Evolutionary conservation across 2,113 vertebrate genomes (phyloP), one percentile per base, ranked within the genome.

Genomic region (Lophotis ruficrista): DNA sequence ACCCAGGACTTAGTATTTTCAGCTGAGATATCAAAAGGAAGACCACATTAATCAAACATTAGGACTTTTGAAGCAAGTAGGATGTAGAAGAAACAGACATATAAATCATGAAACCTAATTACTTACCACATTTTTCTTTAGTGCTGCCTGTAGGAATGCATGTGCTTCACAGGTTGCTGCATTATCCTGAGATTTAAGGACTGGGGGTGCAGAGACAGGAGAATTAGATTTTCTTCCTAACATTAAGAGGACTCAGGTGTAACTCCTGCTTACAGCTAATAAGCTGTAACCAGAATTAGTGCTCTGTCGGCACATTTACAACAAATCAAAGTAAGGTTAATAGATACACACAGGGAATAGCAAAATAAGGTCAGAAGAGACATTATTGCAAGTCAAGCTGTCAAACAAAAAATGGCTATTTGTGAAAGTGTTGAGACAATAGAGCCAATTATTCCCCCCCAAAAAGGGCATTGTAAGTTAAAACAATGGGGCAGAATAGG

Each of bases 11-110:
- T 89, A 71, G 89, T 87, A 89, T 93, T 97, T 98, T 97, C 83
- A 94, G 84, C 72, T 95, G 90, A 97, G 87, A 90, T 96, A 83
- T 96, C 89, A 92, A 97, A 95, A 90, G 35, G 69, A 95, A 96
- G 77, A 86, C 82, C 53, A 83, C 82, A 95, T 97, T 95, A 97
- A 97, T 97, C 97, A 97, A 96, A 93, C 75, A 89, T 89, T 90
- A 95, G 35, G 79, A 96, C 66, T 91, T 96, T 56, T 81, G 73
- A 97, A 94, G 87, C 89, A 92, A 95, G 56, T 48, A 84, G 43
- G 80, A 94, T 93, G 72, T 80, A 83, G 75, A 93, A 95, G 82
- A 88, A 96, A 75, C 75, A 96, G 90, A 94, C 53, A 8, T 86
- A 94, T 97, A 97, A 96, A 97, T 96, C 78, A 87, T 12, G 11